Evolutionary conservation across 2,797 vertebrate species (phyloP).

Genomic region (Brachymystax lenok): DNA sequence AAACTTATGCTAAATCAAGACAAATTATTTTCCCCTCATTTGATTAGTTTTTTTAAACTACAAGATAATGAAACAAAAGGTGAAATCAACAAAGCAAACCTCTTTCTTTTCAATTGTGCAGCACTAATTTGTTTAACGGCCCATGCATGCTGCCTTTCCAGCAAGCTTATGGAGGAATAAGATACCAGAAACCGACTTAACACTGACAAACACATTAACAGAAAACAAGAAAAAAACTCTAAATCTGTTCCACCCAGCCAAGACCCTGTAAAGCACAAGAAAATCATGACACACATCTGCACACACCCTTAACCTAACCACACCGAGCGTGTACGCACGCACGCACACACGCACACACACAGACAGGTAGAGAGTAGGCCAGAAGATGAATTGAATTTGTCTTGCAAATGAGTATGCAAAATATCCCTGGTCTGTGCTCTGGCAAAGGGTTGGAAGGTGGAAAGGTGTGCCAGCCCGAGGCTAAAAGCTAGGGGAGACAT

Average conservation of each 20-base stretch:
- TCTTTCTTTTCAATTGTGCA: neutral
- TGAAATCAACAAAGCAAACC: neutral
- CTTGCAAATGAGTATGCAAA: slow-evolving; percentile 96
- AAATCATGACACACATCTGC: slow-evolving; percentile 38
- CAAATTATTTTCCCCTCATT: neutral
- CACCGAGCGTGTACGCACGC: neutral
- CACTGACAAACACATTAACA: neutral
- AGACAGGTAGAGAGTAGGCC: slow-evolving; percentile 25
- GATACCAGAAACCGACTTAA: neutral
- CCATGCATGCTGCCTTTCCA: slow-evolving; percentile 9
- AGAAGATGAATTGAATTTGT: slow-evolving; percentile 76
- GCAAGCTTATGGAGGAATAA: neutral
- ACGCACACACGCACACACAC: slow-evolving; percentile 10
- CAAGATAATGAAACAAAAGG: neutral
- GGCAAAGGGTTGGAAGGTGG: slow-evolving; percentile 37
- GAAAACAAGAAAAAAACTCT: slow-evolving; percentile 3
- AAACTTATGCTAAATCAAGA: neutral
- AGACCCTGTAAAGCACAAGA: slow-evolving; percentile 20
- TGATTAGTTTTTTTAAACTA: neutral
- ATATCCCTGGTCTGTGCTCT: slow-evolving; percentile 35
- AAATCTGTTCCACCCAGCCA: slow-evolving; percentile 28
- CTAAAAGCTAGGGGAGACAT: slow-evolving; percentile 17
- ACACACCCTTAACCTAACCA: slow-evolving; percentile 11
- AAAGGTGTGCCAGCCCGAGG: slow-evolving; percentile 40
- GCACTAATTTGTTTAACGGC: neutral